Conservation (phyloP, 2,888 invertebrate species). For the Gymnosoma rotundatum region DNA sequence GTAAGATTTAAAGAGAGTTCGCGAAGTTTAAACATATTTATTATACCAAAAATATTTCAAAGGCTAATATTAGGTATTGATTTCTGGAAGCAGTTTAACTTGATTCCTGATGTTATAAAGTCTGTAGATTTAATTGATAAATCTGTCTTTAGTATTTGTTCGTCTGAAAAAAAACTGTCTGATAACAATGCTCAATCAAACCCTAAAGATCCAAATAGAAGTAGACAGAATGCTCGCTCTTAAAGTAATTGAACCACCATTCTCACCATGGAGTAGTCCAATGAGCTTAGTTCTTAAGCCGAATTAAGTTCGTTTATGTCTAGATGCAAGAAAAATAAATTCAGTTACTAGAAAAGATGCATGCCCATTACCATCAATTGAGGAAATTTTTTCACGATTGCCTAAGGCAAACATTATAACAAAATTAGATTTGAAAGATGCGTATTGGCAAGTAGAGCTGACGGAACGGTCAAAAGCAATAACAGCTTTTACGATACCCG, state of each 20-base stretch:
- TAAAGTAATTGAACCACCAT: constrained; percentile 3
- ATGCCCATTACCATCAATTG: background rate
- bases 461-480: constrained; percentile 6
- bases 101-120: constrained; percentile 13
- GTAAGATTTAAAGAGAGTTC: constrained; percentile 13
- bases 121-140: constrained; percentile 6
- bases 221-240: constrained; percentile 5
- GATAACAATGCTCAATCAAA: too few species aligned
- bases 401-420: constrained; percentile 18
- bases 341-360: background rate
- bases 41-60: constrained; percentile 46
- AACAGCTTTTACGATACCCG: constrained; percentile 37
- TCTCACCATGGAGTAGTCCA: background rate
- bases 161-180: too few species aligned
- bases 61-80: constrained; percentile 41
- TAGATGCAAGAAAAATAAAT: constrained; percentile 27
- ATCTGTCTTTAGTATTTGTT: background rate
- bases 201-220: background rate
- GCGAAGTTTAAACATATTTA: constrained; percentile 13
- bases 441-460: background rate
- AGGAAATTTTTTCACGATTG: background rate
- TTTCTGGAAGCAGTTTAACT: constrained; percentile 26
- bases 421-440: constrained; percentile 23
- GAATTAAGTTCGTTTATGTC: constrained; percentile 10
- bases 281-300: constrained; percentile 10